phyloP scores from a whole-genome alignment of 2,888 invertebrate species.

The Sphecodes monilicornis region DNA sequence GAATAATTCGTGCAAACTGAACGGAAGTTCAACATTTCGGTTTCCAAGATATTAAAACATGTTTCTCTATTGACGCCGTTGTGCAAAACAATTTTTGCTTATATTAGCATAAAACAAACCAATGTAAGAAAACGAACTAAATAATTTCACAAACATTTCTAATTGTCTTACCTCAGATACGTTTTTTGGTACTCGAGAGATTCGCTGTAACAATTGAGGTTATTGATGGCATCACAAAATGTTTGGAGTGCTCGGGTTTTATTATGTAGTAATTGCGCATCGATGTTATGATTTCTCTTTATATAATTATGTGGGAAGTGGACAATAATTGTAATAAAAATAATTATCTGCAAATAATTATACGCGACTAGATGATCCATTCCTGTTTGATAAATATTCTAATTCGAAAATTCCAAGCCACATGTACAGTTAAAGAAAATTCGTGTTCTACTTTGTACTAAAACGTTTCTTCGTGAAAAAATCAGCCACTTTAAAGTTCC shows the following conservation, averaged over 20 bases:
- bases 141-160: no score
- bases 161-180: no score
- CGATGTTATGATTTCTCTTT: neutral
- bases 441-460: neutral
- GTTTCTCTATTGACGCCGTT: no score
- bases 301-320: neutral
- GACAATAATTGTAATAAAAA: neutral
- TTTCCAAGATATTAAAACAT: neutral
- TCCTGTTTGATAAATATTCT: neutral
- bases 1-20: neutral
- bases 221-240: no score
- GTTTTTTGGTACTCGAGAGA: no score
- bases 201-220: no score
- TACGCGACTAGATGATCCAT: neutral
- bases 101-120: no score
- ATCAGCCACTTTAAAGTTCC: conserved; percentile 46
- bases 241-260: no score
- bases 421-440: neutral
- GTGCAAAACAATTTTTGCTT: neutral
- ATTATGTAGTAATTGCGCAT: no score
- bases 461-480: neutral
- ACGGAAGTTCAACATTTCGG: neutral
- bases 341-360: neutral
- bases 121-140: no score
- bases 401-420: neutral